phyloP scores from a whole-genome alignment of 2,797 vertebrate genomes.

The Liparis tanakae region DNA sequence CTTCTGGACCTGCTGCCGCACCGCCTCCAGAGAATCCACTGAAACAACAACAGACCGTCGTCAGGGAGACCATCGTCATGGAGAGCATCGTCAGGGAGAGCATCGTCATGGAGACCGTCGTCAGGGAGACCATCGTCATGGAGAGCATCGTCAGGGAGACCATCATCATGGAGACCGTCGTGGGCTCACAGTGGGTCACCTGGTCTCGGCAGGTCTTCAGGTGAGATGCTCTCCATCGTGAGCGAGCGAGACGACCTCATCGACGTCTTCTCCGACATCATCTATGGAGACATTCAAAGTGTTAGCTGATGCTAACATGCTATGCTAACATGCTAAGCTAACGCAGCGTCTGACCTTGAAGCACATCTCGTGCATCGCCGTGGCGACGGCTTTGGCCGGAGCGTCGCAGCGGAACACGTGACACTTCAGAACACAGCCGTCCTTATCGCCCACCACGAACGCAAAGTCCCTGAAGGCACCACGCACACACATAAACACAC shows the following conservation, averaged over 20 bases:
- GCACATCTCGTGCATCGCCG: slow-evolving; percentile 92
- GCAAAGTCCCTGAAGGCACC: slow-evolving; percentile 90
- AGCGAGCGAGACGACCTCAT: slow-evolving; percentile 78
- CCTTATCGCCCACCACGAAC: slow-evolving; percentile 95
- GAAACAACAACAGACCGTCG: slow-evolving; percentile 7
- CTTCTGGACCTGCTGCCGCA: slow-evolving; percentile 88
- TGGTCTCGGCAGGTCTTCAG: slow-evolving; percentile 89
- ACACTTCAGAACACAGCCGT: slow-evolving; percentile 95
- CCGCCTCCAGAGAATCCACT: slow-evolving; percentile 90
- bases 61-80: neutral
- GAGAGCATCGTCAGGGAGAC: no score
- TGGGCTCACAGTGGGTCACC: slow-evolving; percentile 75
- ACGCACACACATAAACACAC: slow-evolving; percentile 31
- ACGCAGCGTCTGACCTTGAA: slow-evolving; percentile 85
- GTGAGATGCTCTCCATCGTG: slow-evolving; percentile 87
- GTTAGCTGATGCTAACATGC: neutral
- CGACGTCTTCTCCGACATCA: slow-evolving; percentile 86
- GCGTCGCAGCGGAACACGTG: slow-evolving; percentile 95
- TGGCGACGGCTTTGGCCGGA: slow-evolving; percentile 93
- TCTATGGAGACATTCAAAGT: slow-evolving; percentile 68
- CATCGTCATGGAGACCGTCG: neutral
- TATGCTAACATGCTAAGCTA: neutral
- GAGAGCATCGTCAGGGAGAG: neutral
- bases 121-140: neutral
- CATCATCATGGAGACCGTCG: neutral